Percentiles rank a stretch among this genome's conserved stretches.
Evolutionary conservation across 2,888 invertebrate genomes (phyloP).

Genomic region (Chironomus riparius): DNA sequence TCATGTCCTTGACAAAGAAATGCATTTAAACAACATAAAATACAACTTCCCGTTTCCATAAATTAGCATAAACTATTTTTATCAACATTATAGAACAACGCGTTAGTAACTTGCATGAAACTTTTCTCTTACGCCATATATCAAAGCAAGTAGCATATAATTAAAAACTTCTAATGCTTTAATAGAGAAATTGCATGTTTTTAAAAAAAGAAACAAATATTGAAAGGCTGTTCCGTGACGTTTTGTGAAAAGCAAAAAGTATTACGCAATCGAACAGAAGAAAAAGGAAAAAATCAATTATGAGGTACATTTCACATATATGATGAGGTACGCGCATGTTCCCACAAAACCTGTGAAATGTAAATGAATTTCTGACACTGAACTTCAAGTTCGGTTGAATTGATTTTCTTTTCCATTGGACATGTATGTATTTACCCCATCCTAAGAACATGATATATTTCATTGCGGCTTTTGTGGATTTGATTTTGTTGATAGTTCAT

Average conservation of each 20-base stretch:
- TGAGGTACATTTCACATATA: not conserved
- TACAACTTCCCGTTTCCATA: not conserved
- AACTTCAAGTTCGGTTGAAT: not conserved
- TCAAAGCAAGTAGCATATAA: not conserved
- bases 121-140: not conserved
- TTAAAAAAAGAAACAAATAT: not conserved
- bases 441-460: not conserved
- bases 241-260: not conserved
- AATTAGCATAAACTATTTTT: not conserved
- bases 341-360: not conserved
- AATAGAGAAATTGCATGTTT: not conserved
- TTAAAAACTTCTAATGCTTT: not conserved
- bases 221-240: not conserved
- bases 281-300: not conserved
- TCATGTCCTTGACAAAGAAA: not conserved
- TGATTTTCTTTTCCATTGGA: not conserved
- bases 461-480: not conserved
- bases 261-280: conserved; percentile 3
- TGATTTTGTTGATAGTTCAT: not conserved
- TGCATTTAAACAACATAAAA: not conserved
- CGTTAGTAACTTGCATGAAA: not conserved
- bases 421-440: not conserved
- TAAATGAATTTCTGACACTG: conserved; percentile 8
- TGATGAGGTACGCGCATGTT: not conserved
- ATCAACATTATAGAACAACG: not conserved